These are phyloP conservation scores for Orchesella cincta DNA, from an alignment of 1,140 invertebrate species.

Conservation along the genomic window DNA sequence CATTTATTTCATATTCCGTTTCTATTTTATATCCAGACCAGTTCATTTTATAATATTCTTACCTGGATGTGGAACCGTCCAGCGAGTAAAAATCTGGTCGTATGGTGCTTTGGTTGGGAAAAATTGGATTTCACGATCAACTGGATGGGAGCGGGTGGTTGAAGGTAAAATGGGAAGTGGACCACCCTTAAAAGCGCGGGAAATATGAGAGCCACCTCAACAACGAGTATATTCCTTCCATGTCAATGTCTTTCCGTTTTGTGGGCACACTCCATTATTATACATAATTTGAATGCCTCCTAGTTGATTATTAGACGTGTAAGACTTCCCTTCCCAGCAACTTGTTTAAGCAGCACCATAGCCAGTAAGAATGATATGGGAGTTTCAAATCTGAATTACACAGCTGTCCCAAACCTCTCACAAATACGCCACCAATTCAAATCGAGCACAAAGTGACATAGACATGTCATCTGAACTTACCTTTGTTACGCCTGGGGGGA, in stretches of 20 bases:
- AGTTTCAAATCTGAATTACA: conserved; percentile 97
- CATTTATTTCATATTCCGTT: too few species aligned
- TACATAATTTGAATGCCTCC: conserved; percentile 97
- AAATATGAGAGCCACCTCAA: conserved; percentile 73
- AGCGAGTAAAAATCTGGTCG: conserved; percentile 90
- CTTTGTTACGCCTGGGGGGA: conserved; percentile 89
- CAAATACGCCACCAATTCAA: conserved; percentile 96
- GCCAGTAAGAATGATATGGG: conserved; percentile 97
- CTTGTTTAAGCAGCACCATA: conserved; percentile 93
- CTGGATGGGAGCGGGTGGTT: conserved; percentile 70
- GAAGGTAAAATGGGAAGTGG: conserved; percentile 83
- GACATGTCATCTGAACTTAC: conserved; percentile 96
- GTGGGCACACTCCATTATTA: conserved; percentile 94
- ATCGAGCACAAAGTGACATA: conserved; percentile 94
- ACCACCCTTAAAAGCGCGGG: conserved; percentile 66
- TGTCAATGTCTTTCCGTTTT: conserved; percentile 82
- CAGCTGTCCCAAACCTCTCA: conserved; percentile 89
- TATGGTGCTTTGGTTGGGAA: conserved; percentile 87
- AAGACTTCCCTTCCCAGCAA: conserved; percentile 88
- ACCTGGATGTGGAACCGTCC: conserved; percentile 69
- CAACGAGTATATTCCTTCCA: conserved; percentile 79
- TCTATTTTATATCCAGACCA: too few species aligned
- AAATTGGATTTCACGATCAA: conserved; percentile 87
- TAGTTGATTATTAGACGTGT: conserved; percentile 97
- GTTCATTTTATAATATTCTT: too few species aligned